Conservation (phyloP, 1,140 invertebrate genomes). For the Capitella teleta region DNA sequence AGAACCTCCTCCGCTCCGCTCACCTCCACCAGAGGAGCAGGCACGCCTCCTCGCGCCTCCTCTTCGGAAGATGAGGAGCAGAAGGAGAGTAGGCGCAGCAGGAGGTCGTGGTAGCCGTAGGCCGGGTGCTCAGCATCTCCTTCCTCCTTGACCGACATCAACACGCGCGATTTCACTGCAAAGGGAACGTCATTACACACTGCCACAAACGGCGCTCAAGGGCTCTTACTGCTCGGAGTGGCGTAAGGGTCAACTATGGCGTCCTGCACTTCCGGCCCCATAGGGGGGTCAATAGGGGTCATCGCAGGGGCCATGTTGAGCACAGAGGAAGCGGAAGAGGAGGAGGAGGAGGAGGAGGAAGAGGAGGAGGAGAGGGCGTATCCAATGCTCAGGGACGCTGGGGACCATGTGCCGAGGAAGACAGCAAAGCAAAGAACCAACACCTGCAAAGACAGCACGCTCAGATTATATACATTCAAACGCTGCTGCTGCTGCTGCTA, state of each 20-base stretch:
- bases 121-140: too few species aligned
- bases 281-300: not conserved
- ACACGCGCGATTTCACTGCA: not conserved
- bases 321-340: not conserved
- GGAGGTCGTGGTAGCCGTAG: too few species aligned
- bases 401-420: slow-evolving; percentile 38
- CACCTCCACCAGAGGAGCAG: too few species aligned
- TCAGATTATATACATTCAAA: not conserved
- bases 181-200: not conserved
- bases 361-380: not conserved
- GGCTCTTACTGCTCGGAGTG: slow-evolving; percentile 11
- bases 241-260: slow-evolving; percentile 3
- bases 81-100: too few species aligned
- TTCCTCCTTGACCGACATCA: not conserved
- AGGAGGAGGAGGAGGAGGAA: not conserved
- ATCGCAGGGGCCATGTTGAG: not conserved
- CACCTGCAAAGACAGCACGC: slow-evolving; percentile 25
- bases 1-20: too few species aligned
- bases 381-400: slow-evolving; percentile 24
- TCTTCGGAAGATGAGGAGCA: too few species aligned
- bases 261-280: slow-evolving; percentile 4
- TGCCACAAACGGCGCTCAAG: not conserved
- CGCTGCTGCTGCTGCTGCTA: not conserved
- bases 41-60: too few species aligned
- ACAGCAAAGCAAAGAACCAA: slow-evolving; percentile 41